Percentiles rank a stretch among this genome's conserved stretches.
These are phyloP conservation scores for Neoniphon sammara DNA, from an alignment of 2,797 vertebrate species.

Conservation along the genomic window DNA sequence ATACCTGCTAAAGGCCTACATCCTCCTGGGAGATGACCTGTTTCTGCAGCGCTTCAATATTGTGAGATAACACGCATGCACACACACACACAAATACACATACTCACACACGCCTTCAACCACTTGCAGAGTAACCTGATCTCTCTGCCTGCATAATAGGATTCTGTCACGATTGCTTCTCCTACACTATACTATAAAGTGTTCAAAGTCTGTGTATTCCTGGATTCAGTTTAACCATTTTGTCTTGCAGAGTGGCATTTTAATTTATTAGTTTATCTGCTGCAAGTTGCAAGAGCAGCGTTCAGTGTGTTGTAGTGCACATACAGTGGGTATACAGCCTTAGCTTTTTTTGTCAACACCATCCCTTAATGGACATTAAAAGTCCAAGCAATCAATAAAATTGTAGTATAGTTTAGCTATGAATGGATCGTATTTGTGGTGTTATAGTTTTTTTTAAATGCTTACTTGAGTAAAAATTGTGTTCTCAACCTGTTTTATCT, in stretches of 20 bases:
- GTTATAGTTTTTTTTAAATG: not conserved
- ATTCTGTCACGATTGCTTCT: constrained; percentile 31
- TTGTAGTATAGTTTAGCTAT: too few species aligned
- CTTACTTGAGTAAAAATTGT: not conserved
- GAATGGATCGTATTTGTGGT: not conserved
- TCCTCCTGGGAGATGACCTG: constrained; percentile 96
- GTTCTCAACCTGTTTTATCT: not conserved
- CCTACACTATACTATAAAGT: constrained; percentile 7
- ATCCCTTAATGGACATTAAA: too few species aligned
- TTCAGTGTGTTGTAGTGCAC: too few species aligned
- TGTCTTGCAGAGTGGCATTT: not conserved
- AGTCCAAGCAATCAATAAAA: too few species aligned
- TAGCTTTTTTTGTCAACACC: too few species aligned
- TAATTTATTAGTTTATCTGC: too few species aligned
- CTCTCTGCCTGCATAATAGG: constrained; percentile 30
- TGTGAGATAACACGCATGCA: constrained; percentile 80
- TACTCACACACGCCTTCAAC: not conserved
- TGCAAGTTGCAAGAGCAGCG: too few species aligned
- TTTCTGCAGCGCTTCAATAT: constrained; percentile 98
- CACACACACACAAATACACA: constrained; percentile 19
- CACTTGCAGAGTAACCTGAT: constrained; percentile 27
- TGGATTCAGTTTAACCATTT: constrained; percentile 2
- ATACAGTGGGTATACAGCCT: too few species aligned
- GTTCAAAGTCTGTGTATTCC: not conserved
- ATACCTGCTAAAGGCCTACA: constrained; percentile 97